phyloP scores from a whole-genome alignment of 2,113 vertebrate species.

The Tinamus guttatus region DNA sequence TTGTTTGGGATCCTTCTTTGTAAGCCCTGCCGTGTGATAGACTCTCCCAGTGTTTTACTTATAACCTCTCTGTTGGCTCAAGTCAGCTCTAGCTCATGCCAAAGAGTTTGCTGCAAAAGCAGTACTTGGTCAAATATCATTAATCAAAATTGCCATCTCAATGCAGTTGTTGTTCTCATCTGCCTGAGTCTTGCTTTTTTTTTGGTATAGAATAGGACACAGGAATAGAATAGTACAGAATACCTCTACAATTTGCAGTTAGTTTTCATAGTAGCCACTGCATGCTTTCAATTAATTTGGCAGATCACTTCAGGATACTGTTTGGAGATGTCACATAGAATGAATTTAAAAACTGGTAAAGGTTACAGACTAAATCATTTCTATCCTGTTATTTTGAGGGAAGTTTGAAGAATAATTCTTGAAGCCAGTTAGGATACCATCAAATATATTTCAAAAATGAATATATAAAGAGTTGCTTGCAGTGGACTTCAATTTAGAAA shows the following conservation, averaged over 20 bases:
- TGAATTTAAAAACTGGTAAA: background rate
- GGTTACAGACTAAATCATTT: background rate
- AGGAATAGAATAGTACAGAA: background rate
- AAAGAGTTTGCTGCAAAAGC: background rate
- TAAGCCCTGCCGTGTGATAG: background rate
- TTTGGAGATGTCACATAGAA: background rate
- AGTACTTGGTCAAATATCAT: background rate
- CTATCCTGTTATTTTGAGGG: background rate
- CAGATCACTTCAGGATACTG: background rate
- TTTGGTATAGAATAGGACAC: background rate
- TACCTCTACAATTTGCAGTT: background rate
- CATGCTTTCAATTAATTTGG: background rate
- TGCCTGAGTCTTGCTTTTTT: background rate
- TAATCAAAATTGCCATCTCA: background rate
- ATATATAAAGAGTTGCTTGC: accelerated
- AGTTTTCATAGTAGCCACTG: background rate
- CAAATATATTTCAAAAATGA: background rate
- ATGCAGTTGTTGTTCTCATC: background rate
- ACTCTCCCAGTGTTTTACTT: background rate
- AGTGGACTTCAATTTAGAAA: background rate
- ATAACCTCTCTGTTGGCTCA: background rate
- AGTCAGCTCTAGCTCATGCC: background rate
- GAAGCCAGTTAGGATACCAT: background rate
- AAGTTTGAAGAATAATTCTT: background rate
- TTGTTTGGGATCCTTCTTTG: background rate